Base-by-base conservation (phyloP, 2,888 invertebrate genomes). In the Hypomecis atomaria region DNA sequence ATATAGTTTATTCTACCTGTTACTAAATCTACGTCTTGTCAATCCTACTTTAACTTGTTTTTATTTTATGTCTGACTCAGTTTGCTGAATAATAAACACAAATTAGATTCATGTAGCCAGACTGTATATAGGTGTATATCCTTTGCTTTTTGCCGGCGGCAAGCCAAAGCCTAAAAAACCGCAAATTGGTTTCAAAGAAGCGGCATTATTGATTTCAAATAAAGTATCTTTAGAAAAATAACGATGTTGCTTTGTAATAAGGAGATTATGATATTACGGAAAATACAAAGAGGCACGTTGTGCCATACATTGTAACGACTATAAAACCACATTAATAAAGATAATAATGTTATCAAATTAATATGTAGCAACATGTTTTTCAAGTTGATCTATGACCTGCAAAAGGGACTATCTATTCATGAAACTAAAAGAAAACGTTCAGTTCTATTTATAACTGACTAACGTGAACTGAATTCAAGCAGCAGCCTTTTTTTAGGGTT, bases 171-270 rank as follows among this genome's bases (percentile, higher is more conserved):
- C 57, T 45, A 61, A 57, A 59, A 55, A 71, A 69, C 71, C 69
- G 66, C 69, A 71, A 71, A 69, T 71, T 69, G 66, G 64, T 50
- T 71, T 71, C 71, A 65, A 58, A 63, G 71, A 71, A 71, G 64
- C 69, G 66, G 65, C 62, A 33, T 71, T 62, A 67, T 71, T 69
- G 43, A 62, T 56, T 57, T 47, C 59, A 62, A 63, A 62, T 62
- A 50, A 40, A 62, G 45, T 36, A 53, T 57, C 8, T 42, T 38
- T 13, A 33, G 45, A 49, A 43, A 23, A 55, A 61, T 7, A 48
- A 54, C 42, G 23, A 62, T 43, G 23, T 42, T 33, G 43, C 43
- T 59, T 37, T 40, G 52, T 38, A 52, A 53, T 44, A 45, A 50
- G 66, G 52, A 45, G 42, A 62, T 34, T 49, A 49, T 52, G 44